phyloP scores from a whole-genome alignment of 2,888 invertebrate species.

The Epirrhoe tristata region DNA sequence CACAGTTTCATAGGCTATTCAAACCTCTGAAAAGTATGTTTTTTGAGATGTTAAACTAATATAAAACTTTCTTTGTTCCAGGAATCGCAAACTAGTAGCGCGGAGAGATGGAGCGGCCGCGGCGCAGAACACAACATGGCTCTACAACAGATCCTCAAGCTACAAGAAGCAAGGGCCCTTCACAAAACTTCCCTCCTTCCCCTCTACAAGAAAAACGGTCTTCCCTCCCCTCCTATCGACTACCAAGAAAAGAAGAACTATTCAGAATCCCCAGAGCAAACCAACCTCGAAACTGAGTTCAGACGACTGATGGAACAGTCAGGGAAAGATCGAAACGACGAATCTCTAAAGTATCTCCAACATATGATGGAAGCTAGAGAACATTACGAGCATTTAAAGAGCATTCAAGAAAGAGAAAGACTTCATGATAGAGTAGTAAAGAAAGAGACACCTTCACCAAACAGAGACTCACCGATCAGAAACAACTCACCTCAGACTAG shows the following conservation, averaged over 20 bases:
- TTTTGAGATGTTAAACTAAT: not conserved
- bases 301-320: constrained; percentile 85
- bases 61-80: constrained; percentile 79
- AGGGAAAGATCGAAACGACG: constrained; percentile 75
- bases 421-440: constrained; percentile 57
- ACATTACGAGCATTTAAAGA: constrained; percentile 73
- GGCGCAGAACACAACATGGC: constrained; percentile 96
- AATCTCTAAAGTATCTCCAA: constrained; percentile 76
- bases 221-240: constrained; percentile 82
- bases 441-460: constrained; percentile 70
- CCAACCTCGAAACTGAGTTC: constrained; percentile 85
- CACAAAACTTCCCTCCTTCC: constrained; percentile 84
- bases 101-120: constrained; percentile 96
- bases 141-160: constrained; percentile 95
- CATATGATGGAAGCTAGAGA: constrained; percentile 80
- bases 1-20: not conserved
- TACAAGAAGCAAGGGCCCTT: constrained; percentile 93
- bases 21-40: not conserved
- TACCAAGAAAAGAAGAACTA: constrained; percentile 62
- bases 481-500: constrained; percentile 64
- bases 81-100: constrained; percentile 92
- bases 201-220: constrained; percentile 76
- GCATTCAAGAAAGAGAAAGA: constrained; percentile 72
- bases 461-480: constrained; percentile 63
- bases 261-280: constrained; percentile 74